phyloP scores from a whole-genome alignment of 1,140 invertebrate species.

The Pentalonia nigronervosa region DNA sequence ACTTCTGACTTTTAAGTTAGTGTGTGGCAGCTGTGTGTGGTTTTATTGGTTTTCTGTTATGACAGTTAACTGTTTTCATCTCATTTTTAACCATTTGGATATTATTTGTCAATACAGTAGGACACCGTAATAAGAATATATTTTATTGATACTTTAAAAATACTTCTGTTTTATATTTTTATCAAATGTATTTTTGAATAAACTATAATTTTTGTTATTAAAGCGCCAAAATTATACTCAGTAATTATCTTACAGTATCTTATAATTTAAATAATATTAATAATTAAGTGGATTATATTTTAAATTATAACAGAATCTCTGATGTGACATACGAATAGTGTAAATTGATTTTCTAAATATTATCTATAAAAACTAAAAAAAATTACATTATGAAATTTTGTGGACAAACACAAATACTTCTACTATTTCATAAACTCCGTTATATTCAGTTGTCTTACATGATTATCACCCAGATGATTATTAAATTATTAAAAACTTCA shows the following conservation, averaged over 20 bases:
- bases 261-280: too few relatives aligned
- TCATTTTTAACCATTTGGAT: background rate
- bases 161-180: background rate
- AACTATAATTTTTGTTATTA: background rate
- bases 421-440: too few relatives aligned
- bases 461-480: too few relatives aligned
- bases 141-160: background rate
- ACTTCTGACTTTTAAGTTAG: background rate
- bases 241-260: background rate
- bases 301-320: too few relatives aligned
- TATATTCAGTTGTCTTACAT: too few relatives aligned
- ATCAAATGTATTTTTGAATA: background rate
- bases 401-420: too few relatives aligned
- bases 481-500: too few relatives aligned
- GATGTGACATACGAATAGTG: too few relatives aligned
- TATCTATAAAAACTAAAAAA: too few relatives aligned
- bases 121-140: background rate
- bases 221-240: background rate
- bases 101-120: background rate
- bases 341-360: too few relatives aligned
- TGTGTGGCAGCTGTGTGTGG: background rate
- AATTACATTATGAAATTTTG: too few relatives aligned
- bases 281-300: too few relatives aligned
- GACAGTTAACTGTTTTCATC: background rate
- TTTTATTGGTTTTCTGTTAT: background rate